Conservation (phyloP, 2,113 vertebrate species). For the Balaeniceps rex region DNA sequence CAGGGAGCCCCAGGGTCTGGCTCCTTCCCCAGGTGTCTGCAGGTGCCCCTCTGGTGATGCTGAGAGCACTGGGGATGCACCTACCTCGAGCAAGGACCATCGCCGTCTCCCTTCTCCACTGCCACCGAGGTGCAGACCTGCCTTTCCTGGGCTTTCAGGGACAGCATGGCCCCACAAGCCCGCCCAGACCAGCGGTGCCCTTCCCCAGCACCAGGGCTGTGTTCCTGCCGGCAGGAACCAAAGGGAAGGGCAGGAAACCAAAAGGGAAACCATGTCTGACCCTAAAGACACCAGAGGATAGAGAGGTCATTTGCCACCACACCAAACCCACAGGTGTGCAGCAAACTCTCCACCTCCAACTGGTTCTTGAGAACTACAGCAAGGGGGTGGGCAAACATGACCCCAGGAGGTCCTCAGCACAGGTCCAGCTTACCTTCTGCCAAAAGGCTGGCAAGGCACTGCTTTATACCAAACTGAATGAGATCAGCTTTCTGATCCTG, state of each 20-base stretch:
- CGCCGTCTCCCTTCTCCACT: background rate
- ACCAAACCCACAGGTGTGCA: background rate
- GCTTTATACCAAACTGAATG: background rate
- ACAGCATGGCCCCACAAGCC: background rate
- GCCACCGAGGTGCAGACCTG: background rate
- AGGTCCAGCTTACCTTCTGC: background rate
- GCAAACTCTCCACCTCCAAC: fast-evolving
- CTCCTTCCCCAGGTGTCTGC: background rate
- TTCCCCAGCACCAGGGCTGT: background rate
- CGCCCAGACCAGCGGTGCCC: too few relatives aligned
- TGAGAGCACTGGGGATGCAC: background rate
- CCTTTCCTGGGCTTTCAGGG: background rate
- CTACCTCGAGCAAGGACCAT: background rate
- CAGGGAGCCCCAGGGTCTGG: background rate
- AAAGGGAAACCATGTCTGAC: background rate
- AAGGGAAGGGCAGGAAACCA: background rate
- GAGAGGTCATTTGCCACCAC: background rate
- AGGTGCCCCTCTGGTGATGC: background rate
- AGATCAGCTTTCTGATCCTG: background rate
- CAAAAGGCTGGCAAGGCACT: background rate
- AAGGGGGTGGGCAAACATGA: background rate
- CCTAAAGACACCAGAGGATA: background rate
- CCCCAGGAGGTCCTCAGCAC: background rate
- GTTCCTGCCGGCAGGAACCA: background rate
- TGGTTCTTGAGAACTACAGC: background rate